Conservation (phyloP, 2,797 vertebrate genomes). For the Sebastolobus altivelis region DNA sequence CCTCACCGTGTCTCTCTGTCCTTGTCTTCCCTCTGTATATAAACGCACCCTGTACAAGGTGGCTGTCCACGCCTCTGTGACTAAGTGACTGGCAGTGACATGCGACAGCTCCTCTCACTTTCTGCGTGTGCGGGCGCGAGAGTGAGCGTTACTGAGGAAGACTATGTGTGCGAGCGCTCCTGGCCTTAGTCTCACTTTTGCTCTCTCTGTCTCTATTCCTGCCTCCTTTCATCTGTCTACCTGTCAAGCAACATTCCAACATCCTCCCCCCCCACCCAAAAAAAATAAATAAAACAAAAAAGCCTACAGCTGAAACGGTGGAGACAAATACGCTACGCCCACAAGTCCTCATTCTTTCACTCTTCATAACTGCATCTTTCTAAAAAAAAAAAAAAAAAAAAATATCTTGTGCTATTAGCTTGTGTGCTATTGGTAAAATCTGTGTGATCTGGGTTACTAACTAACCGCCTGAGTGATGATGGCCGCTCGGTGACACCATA, state of each 20-base stretch:
- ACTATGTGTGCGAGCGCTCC: constrained; percentile 33
- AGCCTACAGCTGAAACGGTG: constrained; percentile 34
- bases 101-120: constrained; percentile 54
- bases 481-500: constrained; percentile 49
- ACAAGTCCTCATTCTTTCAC: constrained; percentile 62
- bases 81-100: constrained; percentile 74
- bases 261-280: constrained; percentile 14
- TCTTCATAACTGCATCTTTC: constrained; percentile 28
- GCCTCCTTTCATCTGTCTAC: constrained; percentile 66
- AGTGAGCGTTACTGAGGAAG: constrained; percentile 29
- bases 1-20: constrained; percentile 38
- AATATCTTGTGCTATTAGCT: constrained; percentile 5
- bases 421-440: constrained; percentile 5
- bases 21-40: constrained; percentile 47
- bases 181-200: constrained; percentile 68
- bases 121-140: constrained; percentile 11
- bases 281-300: constrained; percentile 23
- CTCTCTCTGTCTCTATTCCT: constrained; percentile 59
- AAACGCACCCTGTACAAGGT: constrained; percentile 55
- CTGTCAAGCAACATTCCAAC: constrained; percentile 54
- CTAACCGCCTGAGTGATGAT: constrained; percentile 27
- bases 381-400: neutral
- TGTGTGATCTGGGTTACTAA: constrained; percentile 9
- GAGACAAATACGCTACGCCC: constrained; percentile 41
- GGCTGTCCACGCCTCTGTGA: constrained; percentile 69